These are phyloP conservation scores for Archocentrus centrarchus DNA, from an alignment of 2,113 vertebrate species.

Conservation along the genomic window DNA sequence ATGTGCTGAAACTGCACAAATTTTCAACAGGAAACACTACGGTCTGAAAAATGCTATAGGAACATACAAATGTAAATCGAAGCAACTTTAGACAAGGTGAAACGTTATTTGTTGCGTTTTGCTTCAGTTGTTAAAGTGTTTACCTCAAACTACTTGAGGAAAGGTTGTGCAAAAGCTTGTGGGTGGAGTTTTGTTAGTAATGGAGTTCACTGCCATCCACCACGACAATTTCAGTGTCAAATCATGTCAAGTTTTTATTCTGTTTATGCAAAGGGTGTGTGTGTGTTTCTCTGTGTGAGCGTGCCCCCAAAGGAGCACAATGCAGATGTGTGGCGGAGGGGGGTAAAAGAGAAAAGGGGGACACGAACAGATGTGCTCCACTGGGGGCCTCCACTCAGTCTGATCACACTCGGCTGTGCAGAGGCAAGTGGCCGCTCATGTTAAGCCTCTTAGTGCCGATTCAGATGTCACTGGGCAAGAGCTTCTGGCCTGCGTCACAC, in stretches of 20 bases:
- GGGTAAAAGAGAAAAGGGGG: neutral
- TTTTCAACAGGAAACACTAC: neutral
- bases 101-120: neutral
- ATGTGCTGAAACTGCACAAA: neutral
- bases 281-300: neutral
- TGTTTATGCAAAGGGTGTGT: neutral
- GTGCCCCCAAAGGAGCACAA: neutral
- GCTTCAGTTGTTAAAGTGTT: neutral
- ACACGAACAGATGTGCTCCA: slow-evolving; percentile 57
- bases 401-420: slow-evolving; percentile 21
- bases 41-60: neutral
- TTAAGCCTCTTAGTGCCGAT: slow-evolving; percentile 78
- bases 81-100: neutral
- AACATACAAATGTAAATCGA: neutral
- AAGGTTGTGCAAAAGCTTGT: neutral
- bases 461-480: slow-evolving; percentile 63
- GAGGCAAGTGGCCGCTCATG: slow-evolving; percentile 68
- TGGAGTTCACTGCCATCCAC: neutral
- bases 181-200: neutral
- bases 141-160: neutral
- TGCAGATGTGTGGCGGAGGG: slow-evolving; percentile 28
- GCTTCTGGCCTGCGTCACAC: slow-evolving; percentile 36
- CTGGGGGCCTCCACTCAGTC: slow-evolving; percentile 5
- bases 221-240: neutral
- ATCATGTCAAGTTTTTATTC: neutral